Evolutionary conservation across 92 coral and sea anemone species (phyloP).

Genomic region (Zoanthus sansibaricus): DNA sequence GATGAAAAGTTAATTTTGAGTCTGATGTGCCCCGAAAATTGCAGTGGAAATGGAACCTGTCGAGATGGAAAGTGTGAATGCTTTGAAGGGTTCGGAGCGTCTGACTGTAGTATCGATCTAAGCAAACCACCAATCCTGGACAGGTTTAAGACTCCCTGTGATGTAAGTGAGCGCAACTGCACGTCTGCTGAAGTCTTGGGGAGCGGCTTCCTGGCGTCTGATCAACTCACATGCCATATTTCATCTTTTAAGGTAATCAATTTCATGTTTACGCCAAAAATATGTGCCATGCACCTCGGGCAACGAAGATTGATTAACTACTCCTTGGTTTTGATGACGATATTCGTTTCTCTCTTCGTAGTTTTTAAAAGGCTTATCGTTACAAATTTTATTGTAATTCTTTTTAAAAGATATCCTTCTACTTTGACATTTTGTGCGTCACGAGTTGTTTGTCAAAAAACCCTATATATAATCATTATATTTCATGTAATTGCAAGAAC

Average conservation of each 20-base stretch:
- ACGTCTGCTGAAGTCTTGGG: slow-evolving; percentile 31
- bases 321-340: too few relatives aligned
- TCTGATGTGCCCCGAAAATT: slow-evolving; percentile 3
- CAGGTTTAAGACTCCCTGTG: slow-evolving; percentile 9
- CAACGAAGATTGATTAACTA: too few relatives aligned
- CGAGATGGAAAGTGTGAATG: slow-evolving; percentile 13
- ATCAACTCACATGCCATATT: slow-evolving; percentile 26
- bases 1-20: background rate
- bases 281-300: too few relatives aligned
- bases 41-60: slow-evolving; percentile 29
- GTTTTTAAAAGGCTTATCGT: too few relatives aligned
- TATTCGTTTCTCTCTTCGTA: too few relatives aligned
- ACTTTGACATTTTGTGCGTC: too few relatives aligned
- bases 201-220: slow-evolving; percentile 21
- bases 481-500: too few relatives aligned
- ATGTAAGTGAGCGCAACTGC: slow-evolving; percentile 15
- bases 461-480: too few relatives aligned
- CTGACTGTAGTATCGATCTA: slow-evolving; percentile 35
- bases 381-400: too few relatives aligned
- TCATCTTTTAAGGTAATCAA: slow-evolving; percentile 13
- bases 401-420: too few relatives aligned
- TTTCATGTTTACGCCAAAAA: too few relatives aligned
- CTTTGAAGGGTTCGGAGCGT: slow-evolving; percentile 25
- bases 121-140: slow-evolving; percentile 31
- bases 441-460: too few relatives aligned